A percentile compares a stretch with the other conserved stretches of the same genome.
These are phyloP conservation scores for Solenopsis fugax DNA, from an alignment of 1,140 invertebrate genomes.

Conservation along the genomic window DNA sequence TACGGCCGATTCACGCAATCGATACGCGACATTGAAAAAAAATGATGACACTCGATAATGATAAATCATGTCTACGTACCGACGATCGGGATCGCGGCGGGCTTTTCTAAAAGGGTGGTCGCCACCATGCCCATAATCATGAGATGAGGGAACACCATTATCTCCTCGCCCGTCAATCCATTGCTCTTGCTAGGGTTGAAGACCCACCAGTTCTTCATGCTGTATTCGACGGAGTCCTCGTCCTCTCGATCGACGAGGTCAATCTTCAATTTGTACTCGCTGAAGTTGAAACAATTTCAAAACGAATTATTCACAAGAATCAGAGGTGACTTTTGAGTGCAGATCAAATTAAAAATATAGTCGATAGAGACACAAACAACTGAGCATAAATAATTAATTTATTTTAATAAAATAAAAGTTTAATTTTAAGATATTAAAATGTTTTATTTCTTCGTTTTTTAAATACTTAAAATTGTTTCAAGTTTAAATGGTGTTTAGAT, in stretches of 20 bases:
- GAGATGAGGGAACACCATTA: constrained; percentile 89
- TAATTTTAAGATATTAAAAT: no score
- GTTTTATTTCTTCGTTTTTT: no score
- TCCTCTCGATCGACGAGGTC: constrained; percentile 90
- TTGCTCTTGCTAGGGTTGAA: constrained; percentile 88
- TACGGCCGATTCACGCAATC: constrained; percentile 38
- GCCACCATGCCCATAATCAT: constrained; percentile 87
- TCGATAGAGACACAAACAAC: no score
- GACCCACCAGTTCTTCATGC: constrained; percentile 88
- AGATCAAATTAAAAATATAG: background rate
- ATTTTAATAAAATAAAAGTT: no score
- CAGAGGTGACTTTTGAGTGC: background rate
- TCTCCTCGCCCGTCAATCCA: constrained; percentile 90
- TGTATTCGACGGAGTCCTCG: constrained; percentile 91
- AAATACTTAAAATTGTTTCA: no score
- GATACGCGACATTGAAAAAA: constrained; percentile 52
- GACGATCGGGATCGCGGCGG: constrained; percentile 88
- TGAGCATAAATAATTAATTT: no score
- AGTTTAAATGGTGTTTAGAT: no score
- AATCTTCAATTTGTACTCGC: constrained; percentile 93
- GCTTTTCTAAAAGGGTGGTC: constrained; percentile 86
- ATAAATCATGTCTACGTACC: constrained; percentile 81
- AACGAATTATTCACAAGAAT: background rate
- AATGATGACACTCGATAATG: background rate
- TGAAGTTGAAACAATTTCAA: constrained; percentile 76